Conservation (phyloP, 2,888 invertebrate genomes). For the Quadroppia sp. region DNA sequence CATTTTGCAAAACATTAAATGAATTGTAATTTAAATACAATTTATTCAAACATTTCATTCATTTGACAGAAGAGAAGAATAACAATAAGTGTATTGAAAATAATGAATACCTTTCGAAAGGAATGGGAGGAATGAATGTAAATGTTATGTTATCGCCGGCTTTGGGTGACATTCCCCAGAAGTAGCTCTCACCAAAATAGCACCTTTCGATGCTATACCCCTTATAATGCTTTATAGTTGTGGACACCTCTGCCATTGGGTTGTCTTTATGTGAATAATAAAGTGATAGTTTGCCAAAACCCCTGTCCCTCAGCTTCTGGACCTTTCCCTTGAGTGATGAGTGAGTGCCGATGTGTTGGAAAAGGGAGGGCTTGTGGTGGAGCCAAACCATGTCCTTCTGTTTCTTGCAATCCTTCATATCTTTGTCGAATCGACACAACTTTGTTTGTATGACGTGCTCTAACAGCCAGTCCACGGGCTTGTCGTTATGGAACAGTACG, state of each 20-base stretch:
- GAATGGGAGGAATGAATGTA: slow-evolving; percentile 68
- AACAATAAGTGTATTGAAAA: background rate
- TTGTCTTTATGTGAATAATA: slow-evolving; percentile 59
- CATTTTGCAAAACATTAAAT: no score
- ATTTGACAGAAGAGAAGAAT: background rate
- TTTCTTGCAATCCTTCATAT: slow-evolving; percentile 73
- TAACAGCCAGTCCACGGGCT: slow-evolving; percentile 94
- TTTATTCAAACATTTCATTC: no score
- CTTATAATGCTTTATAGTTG: slow-evolving; percentile 72
- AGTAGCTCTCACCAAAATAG: slow-evolving; percentile 79
- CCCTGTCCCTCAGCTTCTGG: slow-evolving; percentile 88
- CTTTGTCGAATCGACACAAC: slow-evolving; percentile 65
- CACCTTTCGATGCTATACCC: slow-evolving; percentile 73
- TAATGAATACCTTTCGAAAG: slow-evolving; percentile 62
- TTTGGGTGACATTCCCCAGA: slow-evolving; percentile 84
- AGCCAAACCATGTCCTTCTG: slow-evolving; percentile 74
- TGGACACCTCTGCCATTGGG: slow-evolving; percentile 65
- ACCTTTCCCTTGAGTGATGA: slow-evolving; percentile 94
- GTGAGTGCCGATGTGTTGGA: slow-evolving; percentile 91
- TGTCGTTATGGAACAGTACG: slow-evolving; percentile 89
- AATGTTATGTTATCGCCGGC: slow-evolving; percentile 75
- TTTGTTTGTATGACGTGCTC: slow-evolving; percentile 83
- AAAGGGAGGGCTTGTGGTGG: slow-evolving; percentile 81
- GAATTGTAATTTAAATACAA: no score
- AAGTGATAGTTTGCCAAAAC: slow-evolving; percentile 75